A percentile compares a stretch with the other conserved stretches of the same genome.
These are phyloP conservation scores for Diglossa cyanea DNA, from an alignment of 2,797 vertebrate species.

Conservation along the genomic window DNA sequence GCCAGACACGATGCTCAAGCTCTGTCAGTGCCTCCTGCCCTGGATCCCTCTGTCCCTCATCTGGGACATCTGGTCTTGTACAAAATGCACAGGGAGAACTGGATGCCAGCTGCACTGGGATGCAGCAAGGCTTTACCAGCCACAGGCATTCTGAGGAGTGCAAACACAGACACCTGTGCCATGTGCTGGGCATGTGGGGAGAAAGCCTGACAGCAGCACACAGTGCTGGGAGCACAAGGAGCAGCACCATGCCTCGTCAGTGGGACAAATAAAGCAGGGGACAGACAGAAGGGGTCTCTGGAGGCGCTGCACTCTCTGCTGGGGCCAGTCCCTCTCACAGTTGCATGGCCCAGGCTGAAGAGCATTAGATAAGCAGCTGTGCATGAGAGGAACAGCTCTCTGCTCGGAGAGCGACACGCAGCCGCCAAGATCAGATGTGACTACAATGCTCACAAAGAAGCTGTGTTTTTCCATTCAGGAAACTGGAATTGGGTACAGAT, in stretches of 20 bases:
- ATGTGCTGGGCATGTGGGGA: neutral
- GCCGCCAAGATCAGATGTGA: slow-evolving; percentile 47
- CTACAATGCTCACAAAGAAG: slow-evolving; percentile 57
- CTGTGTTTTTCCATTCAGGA: slow-evolving; percentile 64
- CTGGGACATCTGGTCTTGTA: neutral
- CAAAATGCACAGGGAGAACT: neutral
- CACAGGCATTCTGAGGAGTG: neutral
- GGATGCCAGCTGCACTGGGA: neutral
- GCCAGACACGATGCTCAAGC: neutral
- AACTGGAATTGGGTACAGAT: slow-evolving; percentile 56
- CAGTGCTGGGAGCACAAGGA: neutral
- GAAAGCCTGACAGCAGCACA: neutral
- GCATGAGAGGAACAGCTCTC: slow-evolving; percentile 29
- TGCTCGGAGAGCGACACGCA: neutral
- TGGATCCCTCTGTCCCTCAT: neutral
- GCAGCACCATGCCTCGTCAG: neutral
- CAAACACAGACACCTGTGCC: neutral
- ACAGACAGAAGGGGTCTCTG: neutral
- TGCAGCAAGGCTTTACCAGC: neutral
- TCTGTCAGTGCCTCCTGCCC: neutral
- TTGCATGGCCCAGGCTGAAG: neutral
- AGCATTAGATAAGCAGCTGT: slow-evolving; percentile 45
- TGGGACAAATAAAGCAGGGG: neutral
- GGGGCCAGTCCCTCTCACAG: neutral
- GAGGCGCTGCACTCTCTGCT: neutral